Percentiles rank a stretch among this genome's conserved stretches.
Conservation (phyloP, 2,888 invertebrate genomes). For the Deilephila elpenor region DNA sequence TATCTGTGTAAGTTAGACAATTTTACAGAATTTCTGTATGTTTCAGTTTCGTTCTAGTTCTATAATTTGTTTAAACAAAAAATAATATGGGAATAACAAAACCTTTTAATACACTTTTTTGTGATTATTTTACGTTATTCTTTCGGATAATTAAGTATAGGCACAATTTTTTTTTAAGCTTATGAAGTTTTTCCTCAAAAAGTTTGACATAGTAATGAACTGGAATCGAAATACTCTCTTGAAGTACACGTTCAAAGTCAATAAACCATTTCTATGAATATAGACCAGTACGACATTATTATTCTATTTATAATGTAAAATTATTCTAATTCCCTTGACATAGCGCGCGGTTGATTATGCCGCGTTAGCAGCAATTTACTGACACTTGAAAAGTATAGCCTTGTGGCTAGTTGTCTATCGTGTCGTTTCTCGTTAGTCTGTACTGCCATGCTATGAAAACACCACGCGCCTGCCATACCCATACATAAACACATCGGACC, state of each 20-base stretch:
- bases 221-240: no score
- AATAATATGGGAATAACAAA: no score
- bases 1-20: no score
- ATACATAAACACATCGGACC: background rate
- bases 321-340: conserved; percentile 12
- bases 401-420: conserved; percentile 20
- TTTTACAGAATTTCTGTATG: no score
- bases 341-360: conserved; percentile 14
- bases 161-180: no score
- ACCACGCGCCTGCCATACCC: conserved; percentile 16
- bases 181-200: no score
- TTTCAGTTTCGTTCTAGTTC: no score
- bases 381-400: conserved; percentile 27
- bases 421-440: conserved; percentile 21
- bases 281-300: background rate
- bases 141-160: no score
- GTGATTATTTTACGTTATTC: no score
- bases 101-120: no score
- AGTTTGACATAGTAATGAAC: no score
- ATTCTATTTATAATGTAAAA: conserved; percentile 17
- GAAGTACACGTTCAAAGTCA: background rate
- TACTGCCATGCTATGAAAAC: conserved; percentile 29
- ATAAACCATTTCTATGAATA: background rate
- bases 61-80: no score
- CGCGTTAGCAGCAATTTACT: conserved; percentile 16